A percentile compares a stretch with the other conserved stretches of the same genome.
phyloP scores from a whole-genome alignment of 2,113 vertebrate genomes.

The Ranitomeya imitator region DNA sequence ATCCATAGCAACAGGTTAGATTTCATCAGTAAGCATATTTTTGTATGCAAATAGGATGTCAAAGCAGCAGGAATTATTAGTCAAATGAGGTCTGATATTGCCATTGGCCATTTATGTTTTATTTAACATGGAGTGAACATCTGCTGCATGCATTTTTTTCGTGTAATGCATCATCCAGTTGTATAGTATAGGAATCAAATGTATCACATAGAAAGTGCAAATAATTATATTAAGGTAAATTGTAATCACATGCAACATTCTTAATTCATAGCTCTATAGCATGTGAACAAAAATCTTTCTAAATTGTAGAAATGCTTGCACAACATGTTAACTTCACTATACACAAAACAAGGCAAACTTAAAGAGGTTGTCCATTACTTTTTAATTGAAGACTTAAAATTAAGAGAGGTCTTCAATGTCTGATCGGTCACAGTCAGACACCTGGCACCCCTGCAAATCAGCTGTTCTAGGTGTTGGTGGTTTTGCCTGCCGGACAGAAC shows the following conservation, averaged over 20 bases:
- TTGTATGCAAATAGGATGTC: constrained; percentile 54
- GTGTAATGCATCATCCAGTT: not conserved
- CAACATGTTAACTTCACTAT: no score
- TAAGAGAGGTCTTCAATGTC: no score
- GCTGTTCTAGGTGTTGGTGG: no score
- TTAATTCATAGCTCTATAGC: not conserved
- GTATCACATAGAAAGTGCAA: not conserved
- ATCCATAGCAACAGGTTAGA: constrained; percentile 46
- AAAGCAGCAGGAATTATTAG: constrained; percentile 36
- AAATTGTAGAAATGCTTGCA: no score
- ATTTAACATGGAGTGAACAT: constrained; percentile 14
- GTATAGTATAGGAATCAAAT: not conserved
- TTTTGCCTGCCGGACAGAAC: no score
- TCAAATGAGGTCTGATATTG: constrained; percentile 36
- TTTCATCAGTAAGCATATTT: constrained; percentile 15
- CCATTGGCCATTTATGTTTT: constrained; percentile 44
- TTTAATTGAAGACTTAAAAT: no score
- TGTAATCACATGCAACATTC: not conserved
- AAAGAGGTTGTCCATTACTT: no score
- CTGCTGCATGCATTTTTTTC: not conserved
- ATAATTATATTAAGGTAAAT: not conserved
- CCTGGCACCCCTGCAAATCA: no score
- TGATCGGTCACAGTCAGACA: no score
- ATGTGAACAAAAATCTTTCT: no score
- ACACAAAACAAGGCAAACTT: no score